Conservation (phyloP, 2,888 invertebrate genomes). For the Tigriopus californicus region DNA sequence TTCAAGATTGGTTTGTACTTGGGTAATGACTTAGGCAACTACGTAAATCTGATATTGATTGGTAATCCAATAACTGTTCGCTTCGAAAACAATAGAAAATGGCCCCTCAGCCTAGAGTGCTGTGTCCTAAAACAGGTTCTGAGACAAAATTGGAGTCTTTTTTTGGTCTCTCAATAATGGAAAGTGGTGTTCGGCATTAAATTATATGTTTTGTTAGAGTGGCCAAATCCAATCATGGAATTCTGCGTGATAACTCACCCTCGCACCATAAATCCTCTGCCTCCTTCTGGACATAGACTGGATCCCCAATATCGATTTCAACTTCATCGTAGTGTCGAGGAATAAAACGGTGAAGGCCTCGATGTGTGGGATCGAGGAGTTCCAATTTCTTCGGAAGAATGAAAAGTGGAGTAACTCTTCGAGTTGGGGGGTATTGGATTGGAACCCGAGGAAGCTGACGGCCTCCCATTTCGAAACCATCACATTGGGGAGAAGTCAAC, state of each 20-base stretch:
- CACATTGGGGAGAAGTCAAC: too few species aligned
- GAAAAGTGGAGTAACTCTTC: conserved; percentile 41
- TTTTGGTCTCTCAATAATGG: neutral
- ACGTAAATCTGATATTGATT: too few species aligned
- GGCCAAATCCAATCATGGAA: too few species aligned
- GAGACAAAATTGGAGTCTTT: neutral
- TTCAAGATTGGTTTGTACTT: too few species aligned
- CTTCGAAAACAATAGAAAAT: too few species aligned
- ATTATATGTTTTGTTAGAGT: neutral
- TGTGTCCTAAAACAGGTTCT: neutral
- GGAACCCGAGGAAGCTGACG: too few species aligned
- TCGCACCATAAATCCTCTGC: conserved; percentile 95
- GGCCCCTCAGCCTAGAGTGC: too few species aligned
- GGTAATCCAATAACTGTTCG: too few species aligned
- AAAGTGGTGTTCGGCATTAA: neutral
- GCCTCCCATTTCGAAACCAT: too few species aligned
- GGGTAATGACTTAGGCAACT: too few species aligned
- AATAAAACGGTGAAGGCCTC: conserved; percentile 85
- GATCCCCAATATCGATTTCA: conserved; percentile 90
- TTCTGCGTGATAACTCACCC: conserved; percentile 37
- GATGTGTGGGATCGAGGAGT: conserved; percentile 78
- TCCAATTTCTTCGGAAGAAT: conserved; percentile 42
- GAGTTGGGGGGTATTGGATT: too few species aligned
- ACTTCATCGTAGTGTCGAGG: conserved; percentile 90
- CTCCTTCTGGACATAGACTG: conserved; percentile 86